phyloP scores from a whole-genome alignment of 2,797 vertebrate genomes.

The Acropternis orthonyx region DNA sequence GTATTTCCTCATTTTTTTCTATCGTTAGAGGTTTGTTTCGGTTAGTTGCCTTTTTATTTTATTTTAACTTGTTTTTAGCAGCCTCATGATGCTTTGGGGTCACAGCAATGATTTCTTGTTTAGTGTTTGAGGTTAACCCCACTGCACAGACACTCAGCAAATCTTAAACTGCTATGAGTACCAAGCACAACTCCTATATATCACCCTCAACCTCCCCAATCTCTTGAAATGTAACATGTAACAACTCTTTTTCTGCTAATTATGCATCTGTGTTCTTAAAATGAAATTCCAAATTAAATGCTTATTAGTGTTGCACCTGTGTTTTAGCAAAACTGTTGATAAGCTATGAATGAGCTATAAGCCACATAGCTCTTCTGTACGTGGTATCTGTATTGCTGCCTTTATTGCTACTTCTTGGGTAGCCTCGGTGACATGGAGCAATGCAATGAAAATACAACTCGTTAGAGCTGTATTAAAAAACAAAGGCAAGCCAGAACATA shows the following conservation, averaged over 20 bases:
- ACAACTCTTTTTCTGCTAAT: background rate
- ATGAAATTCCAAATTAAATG: background rate
- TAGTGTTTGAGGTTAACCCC: background rate
- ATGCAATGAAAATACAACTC: background rate
- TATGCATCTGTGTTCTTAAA: background rate
- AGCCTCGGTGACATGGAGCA: background rate
- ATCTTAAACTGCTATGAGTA: background rate
- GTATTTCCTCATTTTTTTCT: background rate
- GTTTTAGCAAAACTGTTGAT: background rate
- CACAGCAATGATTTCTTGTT: background rate
- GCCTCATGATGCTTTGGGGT: background rate
- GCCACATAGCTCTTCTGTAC: background rate
- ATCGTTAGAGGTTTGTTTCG: background rate
- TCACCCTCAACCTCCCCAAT: rapidly evolving
- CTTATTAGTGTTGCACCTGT: background rate
- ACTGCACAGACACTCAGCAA: background rate
- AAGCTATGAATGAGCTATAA: background rate
- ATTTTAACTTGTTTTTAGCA: background rate
- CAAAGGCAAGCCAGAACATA: background rate
- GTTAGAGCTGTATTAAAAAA: background rate
- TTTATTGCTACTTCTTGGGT: background rate
- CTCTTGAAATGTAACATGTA: background rate
- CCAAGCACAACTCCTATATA: background rate
- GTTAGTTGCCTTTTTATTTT: background rate
- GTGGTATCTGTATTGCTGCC: background rate